phyloP scores from a whole-genome alignment of 2,797 vertebrate species.

The Lepilemur septentrionalis region DNA sequence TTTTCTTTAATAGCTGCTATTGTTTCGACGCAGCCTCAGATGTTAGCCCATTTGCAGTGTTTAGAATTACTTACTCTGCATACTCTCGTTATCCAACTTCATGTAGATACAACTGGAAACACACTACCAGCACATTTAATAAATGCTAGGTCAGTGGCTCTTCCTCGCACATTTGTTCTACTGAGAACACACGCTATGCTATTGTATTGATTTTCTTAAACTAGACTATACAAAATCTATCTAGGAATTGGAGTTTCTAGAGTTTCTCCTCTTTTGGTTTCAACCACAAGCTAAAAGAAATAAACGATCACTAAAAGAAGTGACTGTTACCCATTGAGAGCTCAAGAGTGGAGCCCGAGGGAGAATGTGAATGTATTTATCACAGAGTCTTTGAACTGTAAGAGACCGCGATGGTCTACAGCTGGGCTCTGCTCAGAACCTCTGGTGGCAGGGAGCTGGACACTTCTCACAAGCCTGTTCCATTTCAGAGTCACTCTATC shows the following conservation, averaged over 20 bases:
- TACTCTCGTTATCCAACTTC: slow-evolving; percentile 52
- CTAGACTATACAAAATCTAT: slow-evolving; percentile 21
- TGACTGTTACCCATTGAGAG: slow-evolving; percentile 44
- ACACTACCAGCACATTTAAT: neutral
- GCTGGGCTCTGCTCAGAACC: neutral
- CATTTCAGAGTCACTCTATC: neutral
- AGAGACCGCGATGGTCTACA: neutral
- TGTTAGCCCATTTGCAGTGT: neutral
- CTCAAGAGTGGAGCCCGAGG: neutral
- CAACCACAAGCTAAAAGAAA: slow-evolving; percentile 61
- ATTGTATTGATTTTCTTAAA: slow-evolving; percentile 63
- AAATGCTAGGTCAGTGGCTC: neutral
- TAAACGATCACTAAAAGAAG: slow-evolving; percentile 54
- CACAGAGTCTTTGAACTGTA: neutral
- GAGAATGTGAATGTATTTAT: slow-evolving; percentile 6
- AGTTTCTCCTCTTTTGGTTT: slow-evolving; percentile 30
- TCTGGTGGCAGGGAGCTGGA: neutral
- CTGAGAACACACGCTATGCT: neutral
- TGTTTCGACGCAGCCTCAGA: neutral
- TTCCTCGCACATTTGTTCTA: neutral
- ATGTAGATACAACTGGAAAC: slow-evolving; percentile 23
- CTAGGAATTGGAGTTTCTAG: slow-evolving; percentile 19
- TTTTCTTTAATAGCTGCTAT: neutral
- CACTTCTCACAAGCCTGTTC: neutral
- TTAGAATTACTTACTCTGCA: slow-evolving; percentile 66